Base-by-base conservation (phyloP, 2,888 invertebrate species). In the Hemicrepidius hirtus region DNA sequence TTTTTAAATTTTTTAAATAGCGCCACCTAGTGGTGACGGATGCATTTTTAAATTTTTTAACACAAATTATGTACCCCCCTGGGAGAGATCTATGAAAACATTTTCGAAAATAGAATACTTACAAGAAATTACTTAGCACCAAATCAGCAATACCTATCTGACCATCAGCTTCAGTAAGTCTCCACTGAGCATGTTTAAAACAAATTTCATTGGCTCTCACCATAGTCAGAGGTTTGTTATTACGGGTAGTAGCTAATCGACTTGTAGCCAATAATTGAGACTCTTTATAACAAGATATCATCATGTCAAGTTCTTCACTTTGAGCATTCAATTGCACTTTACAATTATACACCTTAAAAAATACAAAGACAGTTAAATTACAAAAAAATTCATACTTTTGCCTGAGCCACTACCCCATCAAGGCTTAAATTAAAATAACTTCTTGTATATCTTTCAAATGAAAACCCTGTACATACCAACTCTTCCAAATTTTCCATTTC, bases 161-260 rank as follows among this genome's bases (percentile, higher is more conserved):
- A 0, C 99, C 99, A 87, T 99, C 99, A 0, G 95, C 94, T 85
- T 99, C 98, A 0, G 99, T 99, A 77, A 99, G 91, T 41, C 98
- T 87, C 99, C 99, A 99, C 82, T 97, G 95, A 3, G 99, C 99
- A 82, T 97, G 96, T 87, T 98, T 98, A 87, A 99, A 99, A 86
- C 97, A 99, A 81, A 99, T 98, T 88, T 99, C 97, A 80, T 95
- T 95, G 0, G 94, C 92, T 37, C 97, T 89, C 24, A 96, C 95
- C 64, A 94, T 93, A 0, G 93, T 92, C 24, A 94, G 90, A 2
- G 93, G 92, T 81, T 92, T 92, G 83, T 94, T 91, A 40, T 90
- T 91, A 12, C 91, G 85, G 59, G 92, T 90, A n/a, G 92, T 91
- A 0, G 90, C 90, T 71, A 91, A 85, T 78, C 91, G 89, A 73